These are phyloP conservation scores for Patagioenas fasciata DNA, from an alignment of 2,113 vertebrate genomes.

Conservation along the genomic window DNA sequence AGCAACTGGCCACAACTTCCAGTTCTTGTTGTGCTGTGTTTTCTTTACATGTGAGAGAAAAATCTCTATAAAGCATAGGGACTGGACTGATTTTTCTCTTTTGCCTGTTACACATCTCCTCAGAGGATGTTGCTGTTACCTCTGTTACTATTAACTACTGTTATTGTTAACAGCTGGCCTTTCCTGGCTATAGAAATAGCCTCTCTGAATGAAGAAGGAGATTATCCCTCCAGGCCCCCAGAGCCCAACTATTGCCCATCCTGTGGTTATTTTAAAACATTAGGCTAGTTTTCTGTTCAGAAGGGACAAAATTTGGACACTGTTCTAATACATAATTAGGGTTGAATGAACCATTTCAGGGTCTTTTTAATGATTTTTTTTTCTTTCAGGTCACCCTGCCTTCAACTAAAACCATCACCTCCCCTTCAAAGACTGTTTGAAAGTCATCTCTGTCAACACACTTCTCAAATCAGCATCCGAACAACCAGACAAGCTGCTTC, in stretches of 20 bases:
- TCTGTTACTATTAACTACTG: background rate
- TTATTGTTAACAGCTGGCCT: background rate
- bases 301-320: background rate
- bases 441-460: conserved; percentile 50
- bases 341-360: background rate
- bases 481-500: conserved; percentile 51
- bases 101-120: background rate
- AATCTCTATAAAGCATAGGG: background rate
- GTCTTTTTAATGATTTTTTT: background rate
- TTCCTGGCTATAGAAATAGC: background rate
- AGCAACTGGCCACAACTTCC: background rate
- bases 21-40: background rate
- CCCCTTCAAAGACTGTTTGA: conserved; percentile 55
- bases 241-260: background rate
- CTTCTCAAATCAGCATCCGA: conserved; percentile 46
- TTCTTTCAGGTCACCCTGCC: background rate
- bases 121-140: background rate
- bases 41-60: background rate
- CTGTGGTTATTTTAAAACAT: background rate
- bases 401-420: conserved; percentile 7
- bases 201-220: background rate
- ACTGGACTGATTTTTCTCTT: background rate
- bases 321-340: background rate
- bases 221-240: background rate
- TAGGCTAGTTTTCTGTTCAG: background rate